Evolutionary conservation across 2,113 vertebrate genomes (phyloP).

Genomic region (Corythoichthys haematopterus): DNA sequence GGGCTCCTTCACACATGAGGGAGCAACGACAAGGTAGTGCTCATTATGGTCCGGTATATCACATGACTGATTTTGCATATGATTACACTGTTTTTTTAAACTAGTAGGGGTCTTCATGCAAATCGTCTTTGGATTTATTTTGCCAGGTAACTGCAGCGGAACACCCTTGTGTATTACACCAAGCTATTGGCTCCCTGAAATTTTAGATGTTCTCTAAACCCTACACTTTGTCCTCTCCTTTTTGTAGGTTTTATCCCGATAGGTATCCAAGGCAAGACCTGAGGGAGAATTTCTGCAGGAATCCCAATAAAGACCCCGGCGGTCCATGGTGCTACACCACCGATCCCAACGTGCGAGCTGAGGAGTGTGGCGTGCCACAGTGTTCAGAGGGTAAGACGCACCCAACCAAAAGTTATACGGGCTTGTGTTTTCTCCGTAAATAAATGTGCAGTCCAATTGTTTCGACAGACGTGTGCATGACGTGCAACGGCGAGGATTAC

Average conservation of each 20-base stretch:
- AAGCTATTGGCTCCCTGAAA: conserved; percentile 27
- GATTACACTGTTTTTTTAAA: conserved; percentile 7
- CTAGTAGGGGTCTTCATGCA: conserved; percentile 12
- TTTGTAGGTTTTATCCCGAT: conserved; percentile 70
- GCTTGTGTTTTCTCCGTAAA: not conserved
- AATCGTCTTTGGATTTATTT: conserved; percentile 43
- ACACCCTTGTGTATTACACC: conserved; percentile 28
- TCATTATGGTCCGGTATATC: conserved; percentile 22
- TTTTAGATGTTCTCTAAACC: conserved; percentile 44
- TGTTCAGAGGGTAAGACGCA: conserved; percentile 86
- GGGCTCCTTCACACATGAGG: conserved; percentile 45
- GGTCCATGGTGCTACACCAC: conserved; percentile 97
- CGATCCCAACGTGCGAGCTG: conserved; percentile 81
- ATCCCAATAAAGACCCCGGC: conserved; percentile 87
- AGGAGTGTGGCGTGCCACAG: conserved; percentile 87
- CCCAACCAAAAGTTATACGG: not conserved
- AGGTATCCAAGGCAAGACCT: conserved; percentile 85
- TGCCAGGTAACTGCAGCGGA: conserved; percentile 31
- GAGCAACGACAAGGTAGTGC: conserved; percentile 21
- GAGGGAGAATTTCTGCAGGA: conserved; percentile 92
- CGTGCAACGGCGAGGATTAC: conserved; percentile 89
- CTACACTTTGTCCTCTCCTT: conserved; percentile 25
- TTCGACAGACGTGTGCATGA: conserved; percentile 85
- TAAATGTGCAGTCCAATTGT: conserved; percentile 21
- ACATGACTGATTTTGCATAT: conserved; percentile 33